Percentiles rank a stretch among this genome's conserved stretches.
Evolutionary conservation across 2,797 vertebrate genomes (phyloP).

Genomic region (Enoplosus armatus): DNA sequence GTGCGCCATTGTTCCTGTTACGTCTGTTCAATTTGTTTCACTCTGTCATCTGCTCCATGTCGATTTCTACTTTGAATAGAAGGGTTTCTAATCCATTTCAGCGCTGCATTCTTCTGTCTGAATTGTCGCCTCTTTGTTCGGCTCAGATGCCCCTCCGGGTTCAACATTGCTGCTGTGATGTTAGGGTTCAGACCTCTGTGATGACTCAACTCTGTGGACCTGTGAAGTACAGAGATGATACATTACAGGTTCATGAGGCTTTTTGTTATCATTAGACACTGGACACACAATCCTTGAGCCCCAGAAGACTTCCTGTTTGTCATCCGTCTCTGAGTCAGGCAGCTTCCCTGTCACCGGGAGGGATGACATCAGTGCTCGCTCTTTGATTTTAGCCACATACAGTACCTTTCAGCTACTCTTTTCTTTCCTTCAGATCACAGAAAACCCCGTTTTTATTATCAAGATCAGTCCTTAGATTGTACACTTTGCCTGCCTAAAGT

Average conservation of each 20-base stretch:
- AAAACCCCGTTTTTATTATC: neutral
- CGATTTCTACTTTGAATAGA: slow-evolving; percentile 37
- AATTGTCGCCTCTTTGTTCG: slow-evolving; percentile 72
- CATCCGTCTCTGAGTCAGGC: slow-evolving; percentile 63
- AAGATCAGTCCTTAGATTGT: neutral
- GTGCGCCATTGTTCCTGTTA: slow-evolving; percentile 41
- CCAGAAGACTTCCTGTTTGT: slow-evolving; percentile 69
- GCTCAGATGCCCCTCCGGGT: slow-evolving; percentile 33
- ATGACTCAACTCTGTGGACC: slow-evolving; percentile 10
- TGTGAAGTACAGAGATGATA: slow-evolving; percentile 9
- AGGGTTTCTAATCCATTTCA: slow-evolving; percentile 51
- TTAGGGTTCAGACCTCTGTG: slow-evolving; percentile 38
- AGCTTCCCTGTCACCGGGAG: slow-evolving; percentile 47
- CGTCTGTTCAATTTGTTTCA: slow-evolving; percentile 58
- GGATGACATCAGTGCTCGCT: slow-evolving; percentile 70
- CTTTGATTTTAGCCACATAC: slow-evolving; percentile 12
- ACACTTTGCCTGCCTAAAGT: neutral
- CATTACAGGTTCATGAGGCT: neutral
- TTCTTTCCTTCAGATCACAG: neutral
- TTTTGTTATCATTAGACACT: slow-evolving; percentile 22
- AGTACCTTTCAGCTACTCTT: neutral
- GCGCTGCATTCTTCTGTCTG: slow-evolving; percentile 49
- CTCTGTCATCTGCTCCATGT: slow-evolving; percentile 48
- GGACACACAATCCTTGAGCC: slow-evolving; percentile 14
- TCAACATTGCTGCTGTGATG: slow-evolving; percentile 22